phyloP scores from a whole-genome alignment of 1,140 invertebrate species.

The Temnothorax curvispinosus region DNA sequence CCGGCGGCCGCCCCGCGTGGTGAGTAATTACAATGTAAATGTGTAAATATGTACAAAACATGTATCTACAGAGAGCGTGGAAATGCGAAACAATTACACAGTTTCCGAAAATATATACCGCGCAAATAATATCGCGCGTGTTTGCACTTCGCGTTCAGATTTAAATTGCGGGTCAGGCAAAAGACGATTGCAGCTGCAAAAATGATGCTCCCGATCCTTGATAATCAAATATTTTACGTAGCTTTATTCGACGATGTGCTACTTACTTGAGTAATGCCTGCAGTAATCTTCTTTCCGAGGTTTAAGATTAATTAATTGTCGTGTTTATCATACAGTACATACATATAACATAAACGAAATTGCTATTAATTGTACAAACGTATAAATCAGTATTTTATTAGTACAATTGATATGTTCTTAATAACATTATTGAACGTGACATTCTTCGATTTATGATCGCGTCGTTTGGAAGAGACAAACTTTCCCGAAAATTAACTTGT shows the following conservation, averaged over 20 bases:
- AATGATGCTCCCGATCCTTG: neutral
- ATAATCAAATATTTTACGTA: slow-evolving; percentile 23
- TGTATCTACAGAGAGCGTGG: slow-evolving; percentile 61
- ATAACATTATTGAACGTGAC: neutral
- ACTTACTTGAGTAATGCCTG: neutral
- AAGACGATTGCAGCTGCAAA: slow-evolving; percentile 45
- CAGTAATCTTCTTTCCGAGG: neutral
- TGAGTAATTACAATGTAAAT: slow-evolving; percentile 63
- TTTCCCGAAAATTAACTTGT: neutral
- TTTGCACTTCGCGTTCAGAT: slow-evolving; percentile 48
- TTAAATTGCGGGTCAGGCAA: slow-evolving; percentile 4
- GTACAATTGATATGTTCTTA: neutral
- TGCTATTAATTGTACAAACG: neutral
- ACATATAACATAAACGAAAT: neutral
- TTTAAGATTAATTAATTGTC: slow-evolving; percentile 21
- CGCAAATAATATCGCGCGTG: slow-evolving; percentile 52
- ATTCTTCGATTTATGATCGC: neutral
- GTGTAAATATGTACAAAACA: slow-evolving; percentile 65
- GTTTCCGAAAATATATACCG: slow-evolving; percentile 60
- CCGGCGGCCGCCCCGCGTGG: slow-evolving; percentile 18
- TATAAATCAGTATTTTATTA: neutral
- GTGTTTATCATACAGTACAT: too few relatives aligned
- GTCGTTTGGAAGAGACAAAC: neutral
- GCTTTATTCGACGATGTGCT: neutral
- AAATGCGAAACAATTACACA: slow-evolving; percentile 60